Base-by-base conservation (phyloP, 2,113 vertebrate species). In the Tachysurus vachellii region DNA sequence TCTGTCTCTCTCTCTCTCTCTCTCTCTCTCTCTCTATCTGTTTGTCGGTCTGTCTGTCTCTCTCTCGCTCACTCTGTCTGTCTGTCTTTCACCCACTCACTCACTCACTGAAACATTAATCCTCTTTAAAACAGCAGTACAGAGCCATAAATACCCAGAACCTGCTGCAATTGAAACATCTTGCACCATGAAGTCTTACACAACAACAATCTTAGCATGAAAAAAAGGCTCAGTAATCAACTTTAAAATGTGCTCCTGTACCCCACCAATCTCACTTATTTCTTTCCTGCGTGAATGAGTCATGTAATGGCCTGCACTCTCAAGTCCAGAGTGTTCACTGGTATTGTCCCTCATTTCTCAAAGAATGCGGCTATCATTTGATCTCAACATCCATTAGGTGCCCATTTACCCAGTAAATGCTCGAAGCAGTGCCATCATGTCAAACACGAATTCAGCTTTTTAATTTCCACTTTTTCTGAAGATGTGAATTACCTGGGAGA, bases 211-310 rank as follows among this genome's bases (percentile, higher is more conserved):
- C 50, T 62, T 84, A 87, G 59, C 71, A 11, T 23, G 17, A n/a
- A n/a, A n/a, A 86, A 86, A 89, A 50, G 80, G 14, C 56, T 76
- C 50, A 62, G 85, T 88, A 85, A 87, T 85, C 68, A 79, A 85
- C 44, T 83, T 53, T 59, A 84, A 57, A 57, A 76, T 81, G 56
- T 44, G 9, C 64, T 71, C 81, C 71, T 83, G 47, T 87, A 61
- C 76, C 64, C 62, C 44, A n/a, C n/a, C n/a, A n/a, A n/a, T 53
- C 56, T 68, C 36, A 36, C 36, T 36, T 36, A 36, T 36, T 90
- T 84, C 89, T 91, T 86, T 89, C 88, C 79, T 90, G 86, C 93
- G 90, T 86, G 90, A 93, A 93, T 93, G 92, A 91, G 88, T 90
- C 84, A 14, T 68, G 71, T 94, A 94, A 94, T 94, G 89, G 90